These are phyloP conservation scores for Arenicola marina DNA, from an alignment of 2,888 invertebrate genomes.

Conservation along the genomic window DNA sequence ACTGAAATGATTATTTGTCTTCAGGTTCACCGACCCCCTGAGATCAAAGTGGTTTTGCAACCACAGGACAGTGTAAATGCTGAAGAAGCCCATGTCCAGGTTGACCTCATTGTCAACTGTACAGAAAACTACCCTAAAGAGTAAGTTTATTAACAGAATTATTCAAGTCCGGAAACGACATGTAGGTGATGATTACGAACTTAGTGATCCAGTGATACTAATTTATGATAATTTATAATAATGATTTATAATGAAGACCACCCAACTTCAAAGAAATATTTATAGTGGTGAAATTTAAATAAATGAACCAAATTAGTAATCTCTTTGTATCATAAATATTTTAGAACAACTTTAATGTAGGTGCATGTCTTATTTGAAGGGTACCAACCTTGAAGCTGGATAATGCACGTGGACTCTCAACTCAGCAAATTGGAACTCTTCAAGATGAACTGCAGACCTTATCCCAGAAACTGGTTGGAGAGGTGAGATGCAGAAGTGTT, in stretches of 20 bases:
- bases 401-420: conserved; percentile 80
- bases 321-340: no score
- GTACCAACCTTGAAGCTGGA: conserved; percentile 72
- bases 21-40: conserved; percentile 1
- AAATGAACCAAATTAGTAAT: no score
- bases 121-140: not conserved
- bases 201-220: no score
- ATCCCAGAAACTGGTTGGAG: conserved; percentile 41
- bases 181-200: no score
- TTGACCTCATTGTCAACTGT: conserved; percentile 1
- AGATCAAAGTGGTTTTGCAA: not conserved
- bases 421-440: conserved; percentile 70
- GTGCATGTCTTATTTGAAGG: conserved; percentile 46
- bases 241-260: not conserved
- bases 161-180: no score
- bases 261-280: not conserved
- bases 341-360: no score
- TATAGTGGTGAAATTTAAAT: not conserved
- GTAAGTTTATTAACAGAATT: not conserved
- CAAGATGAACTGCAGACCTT: conserved; percentile 62
- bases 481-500: conserved; percentile 35
- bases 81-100: not conserved
- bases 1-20: not conserved
- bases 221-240: no score
- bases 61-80: not conserved